Conservation (phyloP, 2,797 vertebrate species). For the Huso huso region DNA sequence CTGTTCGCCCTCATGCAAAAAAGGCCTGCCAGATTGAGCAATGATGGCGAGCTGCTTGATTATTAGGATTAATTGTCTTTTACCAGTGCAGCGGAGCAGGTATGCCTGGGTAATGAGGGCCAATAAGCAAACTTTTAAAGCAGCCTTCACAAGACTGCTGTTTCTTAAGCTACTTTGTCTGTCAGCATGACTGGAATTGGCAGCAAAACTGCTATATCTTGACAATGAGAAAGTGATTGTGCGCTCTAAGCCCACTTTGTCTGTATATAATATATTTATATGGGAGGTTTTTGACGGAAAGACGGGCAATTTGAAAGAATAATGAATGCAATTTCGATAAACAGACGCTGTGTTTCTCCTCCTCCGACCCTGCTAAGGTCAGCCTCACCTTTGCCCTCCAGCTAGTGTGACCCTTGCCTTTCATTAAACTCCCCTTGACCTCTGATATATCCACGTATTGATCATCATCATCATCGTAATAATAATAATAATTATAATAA, state of each 20-base stretch:
- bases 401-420: conserved; percentile 31
- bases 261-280: not conserved
- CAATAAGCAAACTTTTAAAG: conserved; percentile 64
- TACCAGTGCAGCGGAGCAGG: conserved; percentile 83
- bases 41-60: conserved; percentile 79
- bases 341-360: conserved; percentile 16
- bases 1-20: conserved; percentile 79
- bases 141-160: conserved; percentile 55
- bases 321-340: conserved; percentile 21
- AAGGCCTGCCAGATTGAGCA: conserved; percentile 96
- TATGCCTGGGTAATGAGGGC: conserved; percentile 78
- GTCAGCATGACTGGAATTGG: conserved; percentile 35
- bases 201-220: conserved; percentile 37
- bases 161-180: conserved; percentile 40
- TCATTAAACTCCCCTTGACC: not conserved
- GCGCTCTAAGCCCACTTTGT: conserved; percentile 17
- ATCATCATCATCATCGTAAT: too few species aligned
- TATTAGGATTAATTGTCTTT: conserved; percentile 99
- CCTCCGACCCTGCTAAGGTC: conserved; percentile 23
- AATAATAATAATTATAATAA: conserved; percentile 13
- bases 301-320: conserved; percentile 29
- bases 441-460: not conserved
- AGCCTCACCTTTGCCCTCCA: conserved; percentile 31
- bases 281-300: not conserved
- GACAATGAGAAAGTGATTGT: conserved; percentile 35